These are phyloP conservation scores for Apostichopus californicus DNA, from an alignment of 35 echinoderm and acorn worm species.

Conservation along the genomic window DNA sequence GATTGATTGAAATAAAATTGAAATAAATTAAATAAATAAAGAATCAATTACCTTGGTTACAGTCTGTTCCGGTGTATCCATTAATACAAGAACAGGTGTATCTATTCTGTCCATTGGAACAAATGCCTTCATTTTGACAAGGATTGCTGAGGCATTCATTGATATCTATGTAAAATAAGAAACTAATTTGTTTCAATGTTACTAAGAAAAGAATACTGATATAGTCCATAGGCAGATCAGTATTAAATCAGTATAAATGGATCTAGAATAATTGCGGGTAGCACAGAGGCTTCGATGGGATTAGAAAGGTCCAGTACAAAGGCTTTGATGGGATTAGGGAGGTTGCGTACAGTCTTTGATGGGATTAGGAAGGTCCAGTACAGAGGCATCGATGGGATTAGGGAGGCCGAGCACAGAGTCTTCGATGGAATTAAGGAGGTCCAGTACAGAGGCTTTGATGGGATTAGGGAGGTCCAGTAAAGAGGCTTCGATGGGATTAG, in stretches of 20 bases:
- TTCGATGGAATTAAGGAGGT: too few relatives aligned
- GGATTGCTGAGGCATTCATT: slow-evolving; percentile 75
- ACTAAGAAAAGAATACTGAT: neutral
- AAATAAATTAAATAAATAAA: neutral
- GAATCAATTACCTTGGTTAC: slow-evolving; percentile 65
- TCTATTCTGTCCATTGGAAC: slow-evolving; percentile 43
- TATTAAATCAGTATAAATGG: slow-evolving; percentile 1
- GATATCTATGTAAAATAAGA: slow-evolving; percentile 57
- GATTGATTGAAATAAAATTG: too few relatives aligned
- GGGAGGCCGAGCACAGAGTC: too few relatives aligned
- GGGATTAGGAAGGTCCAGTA: too few relatives aligned
- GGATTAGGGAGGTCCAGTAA: too few relatives aligned
- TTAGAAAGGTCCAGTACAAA: too few relatives aligned
- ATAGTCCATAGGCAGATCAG: neutral
- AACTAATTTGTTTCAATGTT: neutral
- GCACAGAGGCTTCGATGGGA: too few relatives aligned
- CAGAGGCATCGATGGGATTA: too few relatives aligned
- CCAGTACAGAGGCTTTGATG: too few relatives aligned
- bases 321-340: too few relatives aligned
- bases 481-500: too few relatives aligned
- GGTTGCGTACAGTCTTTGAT: too few relatives aligned
- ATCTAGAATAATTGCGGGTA: neutral
- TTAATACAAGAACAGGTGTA: slow-evolving; percentile 60
- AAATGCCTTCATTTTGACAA: slow-evolving; percentile 74
- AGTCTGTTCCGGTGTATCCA: slow-evolving; percentile 69